These are phyloP conservation scores for Drosophila antonietae DNA, from an alignment of 2,888 invertebrate species.

Conservation along the genomic window DNA sequence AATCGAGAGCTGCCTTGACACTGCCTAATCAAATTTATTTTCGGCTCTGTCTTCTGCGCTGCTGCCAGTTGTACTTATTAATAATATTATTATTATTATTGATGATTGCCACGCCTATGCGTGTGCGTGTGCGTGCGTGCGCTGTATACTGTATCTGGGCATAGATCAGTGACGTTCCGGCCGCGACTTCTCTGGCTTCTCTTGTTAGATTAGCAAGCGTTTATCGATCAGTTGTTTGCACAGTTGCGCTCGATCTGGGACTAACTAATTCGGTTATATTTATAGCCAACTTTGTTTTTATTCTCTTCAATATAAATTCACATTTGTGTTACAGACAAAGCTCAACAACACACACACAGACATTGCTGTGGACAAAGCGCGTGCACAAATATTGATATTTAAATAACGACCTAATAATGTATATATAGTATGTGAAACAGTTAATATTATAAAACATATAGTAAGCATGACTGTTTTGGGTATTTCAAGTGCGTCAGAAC, in stretches of 20 bases:
- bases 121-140: not conserved
- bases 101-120: conserved; percentile 47
- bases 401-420: conserved; percentile 8
- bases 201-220: conserved; percentile 12
- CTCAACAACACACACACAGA: conserved; percentile 7
- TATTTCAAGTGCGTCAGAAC: conserved; percentile 37
- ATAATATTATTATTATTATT: conserved; percentile 41
- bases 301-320: conserved; percentile 43
- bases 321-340: conserved; percentile 31
- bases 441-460: conserved; percentile 12
- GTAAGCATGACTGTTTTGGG: conserved; percentile 11
- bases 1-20: conserved; percentile 56
- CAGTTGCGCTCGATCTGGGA: conserved; percentile 57
- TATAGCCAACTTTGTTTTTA: conserved; percentile 48
- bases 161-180: conserved; percentile 34
- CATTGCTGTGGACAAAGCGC: conserved; percentile 4
- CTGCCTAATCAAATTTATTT: conserved; percentile 52
- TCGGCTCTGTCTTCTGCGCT: conserved; percentile 14
- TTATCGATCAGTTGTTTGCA: conserved; percentile 66
- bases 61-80: conserved; percentile 24
- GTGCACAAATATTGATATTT: conserved; percentile 36
- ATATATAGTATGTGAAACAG: conserved; percentile 9
- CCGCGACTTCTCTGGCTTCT: conserved; percentile 4
- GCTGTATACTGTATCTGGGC: conserved; percentile 27
- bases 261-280: conserved; percentile 52